A percentile compares a stretch with the other conserved stretches of the same genome.
Evolutionary conservation across 1,140 invertebrate species (phyloP).

Genomic region (Lasaia peninsularis): DNA sequence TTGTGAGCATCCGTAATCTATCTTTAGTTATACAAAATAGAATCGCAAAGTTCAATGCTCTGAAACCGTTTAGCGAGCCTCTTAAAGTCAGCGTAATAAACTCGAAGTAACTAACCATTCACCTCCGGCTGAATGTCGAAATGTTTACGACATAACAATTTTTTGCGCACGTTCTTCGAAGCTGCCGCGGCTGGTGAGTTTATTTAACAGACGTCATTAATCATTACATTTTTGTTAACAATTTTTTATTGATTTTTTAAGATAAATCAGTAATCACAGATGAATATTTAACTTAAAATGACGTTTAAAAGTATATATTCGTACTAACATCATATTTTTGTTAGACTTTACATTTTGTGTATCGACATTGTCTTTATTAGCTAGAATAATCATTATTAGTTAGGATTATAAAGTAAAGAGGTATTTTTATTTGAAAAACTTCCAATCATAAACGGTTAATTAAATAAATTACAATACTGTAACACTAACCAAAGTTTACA

Average conservation of each 20-base stretch:
- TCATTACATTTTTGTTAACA: neutral
- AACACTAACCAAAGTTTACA: too few species aligned
- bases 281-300: too few species aligned
- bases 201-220: neutral
- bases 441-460: too few species aligned
- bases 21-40: conserved; percentile 15
- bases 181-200: neutral
- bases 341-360: too few species aligned
- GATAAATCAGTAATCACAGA: neutral
- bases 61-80: conserved; percentile 41
- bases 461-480: too few species aligned
- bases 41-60: conserved; percentile 57
- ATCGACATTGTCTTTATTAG: too few species aligned
- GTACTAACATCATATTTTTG: too few species aligned
- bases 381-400: too few species aligned
- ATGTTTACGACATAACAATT: conserved; percentile 48
- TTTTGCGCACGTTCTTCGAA: conserved; percentile 13
- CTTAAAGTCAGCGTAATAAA: conserved; percentile 51
- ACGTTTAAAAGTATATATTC: neutral
- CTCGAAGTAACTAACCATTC: conserved; percentile 49
- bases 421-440: too few species aligned
- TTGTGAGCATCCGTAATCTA: neutral
- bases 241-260: neutral
- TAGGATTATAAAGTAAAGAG: too few species aligned
- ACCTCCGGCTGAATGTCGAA: conserved; percentile 54